phyloP scores from a whole-genome alignment of 2,113 vertebrate genomes.

The Mirounga angustirostris region DNA sequence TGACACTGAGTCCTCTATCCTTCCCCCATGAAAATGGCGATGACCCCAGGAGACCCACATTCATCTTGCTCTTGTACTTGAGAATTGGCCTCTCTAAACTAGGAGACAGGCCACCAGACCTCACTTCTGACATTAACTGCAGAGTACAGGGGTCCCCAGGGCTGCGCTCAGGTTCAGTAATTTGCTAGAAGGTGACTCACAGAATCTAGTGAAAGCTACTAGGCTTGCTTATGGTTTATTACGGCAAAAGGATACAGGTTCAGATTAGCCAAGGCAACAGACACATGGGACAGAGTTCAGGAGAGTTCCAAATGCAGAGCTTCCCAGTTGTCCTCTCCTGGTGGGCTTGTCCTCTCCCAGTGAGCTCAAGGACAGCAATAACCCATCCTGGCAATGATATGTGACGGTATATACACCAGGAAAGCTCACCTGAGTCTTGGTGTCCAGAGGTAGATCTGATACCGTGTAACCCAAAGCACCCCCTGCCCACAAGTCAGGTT shows the following conservation, averaged over 20 bases:
- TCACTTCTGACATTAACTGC: background rate
- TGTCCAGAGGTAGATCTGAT: background rate
- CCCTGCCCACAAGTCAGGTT: background rate
- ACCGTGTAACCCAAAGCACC: background rate
- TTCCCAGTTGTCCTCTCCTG: background rate
- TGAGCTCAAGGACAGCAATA: rapidly evolving
- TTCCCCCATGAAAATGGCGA: background rate
- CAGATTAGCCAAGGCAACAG: background rate
- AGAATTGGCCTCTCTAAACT: background rate
- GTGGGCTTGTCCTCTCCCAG: rapidly evolving
- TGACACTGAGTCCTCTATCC: background rate
- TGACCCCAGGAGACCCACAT: background rate
- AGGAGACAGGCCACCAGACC: background rate
- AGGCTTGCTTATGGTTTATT: background rate
- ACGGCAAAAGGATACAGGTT: background rate
- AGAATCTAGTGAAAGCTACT: background rate
- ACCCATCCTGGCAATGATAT: background rate
- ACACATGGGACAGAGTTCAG: rapidly evolving
- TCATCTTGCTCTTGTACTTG: background rate
- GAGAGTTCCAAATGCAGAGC: background rate
- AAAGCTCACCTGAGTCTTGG: background rate
- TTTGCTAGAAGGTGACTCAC: background rate
- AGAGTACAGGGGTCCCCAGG: background rate
- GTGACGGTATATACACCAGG: rapidly evolving
- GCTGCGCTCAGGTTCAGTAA: background rate